Conservation (phyloP, 2,113 vertebrate species). For the Mirza zaza region DNA sequence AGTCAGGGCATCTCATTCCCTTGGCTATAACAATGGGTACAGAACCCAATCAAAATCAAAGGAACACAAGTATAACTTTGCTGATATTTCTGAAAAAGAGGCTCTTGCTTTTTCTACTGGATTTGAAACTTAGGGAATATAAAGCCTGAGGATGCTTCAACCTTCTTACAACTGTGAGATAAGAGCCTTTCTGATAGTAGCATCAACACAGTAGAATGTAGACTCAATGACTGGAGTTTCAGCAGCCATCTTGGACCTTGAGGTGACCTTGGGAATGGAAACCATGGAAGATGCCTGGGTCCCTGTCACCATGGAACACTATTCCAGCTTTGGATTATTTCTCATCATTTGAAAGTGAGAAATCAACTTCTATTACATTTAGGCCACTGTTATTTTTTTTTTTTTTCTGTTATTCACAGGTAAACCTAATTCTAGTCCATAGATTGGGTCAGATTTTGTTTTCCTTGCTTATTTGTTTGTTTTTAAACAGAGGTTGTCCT, state of each 20-base stretch:
- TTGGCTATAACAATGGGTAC: background rate
- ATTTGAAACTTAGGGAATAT: conserved; percentile 27
- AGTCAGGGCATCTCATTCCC: background rate
- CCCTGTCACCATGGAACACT: background rate
- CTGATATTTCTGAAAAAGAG: background rate
- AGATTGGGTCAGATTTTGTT: background rate
- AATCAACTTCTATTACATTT: background rate
- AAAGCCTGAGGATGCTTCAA: background rate
- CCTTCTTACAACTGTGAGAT: background rate
- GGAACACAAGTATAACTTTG: background rate
- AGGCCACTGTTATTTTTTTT: background rate
- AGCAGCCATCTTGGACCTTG: background rate
- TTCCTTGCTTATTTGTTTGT: background rate
- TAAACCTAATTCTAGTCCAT: background rate
- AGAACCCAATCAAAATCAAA: background rate
- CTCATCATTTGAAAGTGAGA: conserved; percentile 24
- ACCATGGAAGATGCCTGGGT: background rate
- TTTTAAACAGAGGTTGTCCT: background rate
- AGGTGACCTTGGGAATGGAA: background rate
- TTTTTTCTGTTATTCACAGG: background rate
- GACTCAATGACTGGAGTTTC: background rate
- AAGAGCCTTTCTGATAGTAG: background rate
- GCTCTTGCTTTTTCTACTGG: background rate
- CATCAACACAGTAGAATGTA: background rate
- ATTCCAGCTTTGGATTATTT: background rate